Percentiles rank a stretch among this genome's conserved stretches.
Conservation (phyloP, 2,888 invertebrate species). For the Tanypteryx hageni region DNA sequence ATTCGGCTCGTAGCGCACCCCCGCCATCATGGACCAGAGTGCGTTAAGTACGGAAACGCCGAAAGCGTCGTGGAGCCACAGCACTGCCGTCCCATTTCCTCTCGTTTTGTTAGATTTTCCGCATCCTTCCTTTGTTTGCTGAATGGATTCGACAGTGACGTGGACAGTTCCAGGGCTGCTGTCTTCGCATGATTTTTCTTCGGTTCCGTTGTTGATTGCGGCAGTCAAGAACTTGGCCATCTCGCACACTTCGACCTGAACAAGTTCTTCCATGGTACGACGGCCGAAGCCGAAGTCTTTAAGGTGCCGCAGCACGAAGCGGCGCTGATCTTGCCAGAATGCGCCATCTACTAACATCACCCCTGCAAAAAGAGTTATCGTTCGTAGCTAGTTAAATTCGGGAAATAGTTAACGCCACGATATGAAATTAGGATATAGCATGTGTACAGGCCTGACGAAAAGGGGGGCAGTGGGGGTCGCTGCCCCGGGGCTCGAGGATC, state of each 20-base stretch:
- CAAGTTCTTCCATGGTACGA: constrained; percentile 84
- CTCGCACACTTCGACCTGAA: constrained; percentile 83
- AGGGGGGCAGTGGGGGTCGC: too few relatives aligned
- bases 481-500: too few relatives aligned
- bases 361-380: constrained; percentile 73
- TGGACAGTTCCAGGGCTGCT: background rate
- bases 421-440: too few relatives aligned
- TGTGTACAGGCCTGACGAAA: too few relatives aligned
- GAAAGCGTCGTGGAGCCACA: constrained; percentile 86
- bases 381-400: background rate
- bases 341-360: constrained; percentile 85
- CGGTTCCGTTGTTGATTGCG: background rate
- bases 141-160: constrained; percentile 21
- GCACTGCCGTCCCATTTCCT: constrained; percentile 72
- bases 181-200: background rate
- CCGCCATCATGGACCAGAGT: constrained; percentile 90
- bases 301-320: constrained; percentile 86
- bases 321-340: constrained; percentile 85
- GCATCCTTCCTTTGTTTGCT: background rate
- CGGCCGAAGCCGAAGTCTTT: constrained; percentile 90
- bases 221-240: constrained; percentile 79
- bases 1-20: constrained; percentile 82
- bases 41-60: constrained; percentile 84
- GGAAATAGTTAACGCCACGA: too few relatives aligned
- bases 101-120: background rate